Conservation (phyloP, 1,140 invertebrate genomes). For the Drosophila miranda region DNA sequence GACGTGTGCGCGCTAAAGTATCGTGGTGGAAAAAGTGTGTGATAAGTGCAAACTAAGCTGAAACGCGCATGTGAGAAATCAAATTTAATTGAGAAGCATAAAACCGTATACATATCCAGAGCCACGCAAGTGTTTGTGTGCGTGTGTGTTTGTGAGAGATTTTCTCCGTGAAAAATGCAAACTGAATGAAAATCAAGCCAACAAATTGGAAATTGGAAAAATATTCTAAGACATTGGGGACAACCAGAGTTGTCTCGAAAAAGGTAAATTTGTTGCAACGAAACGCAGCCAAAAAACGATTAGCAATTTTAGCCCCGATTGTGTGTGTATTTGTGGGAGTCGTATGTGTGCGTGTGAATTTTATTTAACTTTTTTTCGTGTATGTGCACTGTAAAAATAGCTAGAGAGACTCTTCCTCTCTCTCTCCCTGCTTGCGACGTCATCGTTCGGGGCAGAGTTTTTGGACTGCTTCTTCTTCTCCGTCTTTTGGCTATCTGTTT, state of each 20-base stretch:
- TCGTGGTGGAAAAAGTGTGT: conserved; percentile 40
- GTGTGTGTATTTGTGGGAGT: conserved; percentile 22
- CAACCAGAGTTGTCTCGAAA: conserved; percentile 43
- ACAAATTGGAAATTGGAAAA: conserved; percentile 47
- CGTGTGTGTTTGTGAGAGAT: conserved; percentile 27
- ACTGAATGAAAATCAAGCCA: conserved; percentile 65
- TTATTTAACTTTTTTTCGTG: conserved; percentile 64
- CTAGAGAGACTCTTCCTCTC: conserved; percentile 33
- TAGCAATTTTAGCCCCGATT: conserved; percentile 20
- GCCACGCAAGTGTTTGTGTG: conserved; percentile 26
- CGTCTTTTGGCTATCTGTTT: conserved; percentile 43
- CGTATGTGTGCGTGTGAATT: conserved; percentile 46
- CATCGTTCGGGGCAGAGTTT: conserved; percentile 39
- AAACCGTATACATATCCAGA: conserved; percentile 56
- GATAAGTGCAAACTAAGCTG: conserved; percentile 68
- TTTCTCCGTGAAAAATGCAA: conserved; percentile 43
- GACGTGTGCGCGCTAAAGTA: conserved; percentile 21
- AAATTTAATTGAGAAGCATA: conserved; percentile 70
- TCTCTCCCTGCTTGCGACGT: conserved; percentile 21
- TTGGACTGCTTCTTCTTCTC: conserved; percentile 15
- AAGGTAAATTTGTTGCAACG: conserved; percentile 54
- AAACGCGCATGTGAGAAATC: conserved; percentile 69
- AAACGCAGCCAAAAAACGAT: conserved; percentile 44
- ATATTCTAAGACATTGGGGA: conserved; percentile 38
- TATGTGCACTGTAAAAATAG: conserved; percentile 76